These are phyloP conservation scores for Burhinus oedicnemus DNA, from an alignment of 2,113 vertebrate species.

Conservation along the genomic window DNA sequence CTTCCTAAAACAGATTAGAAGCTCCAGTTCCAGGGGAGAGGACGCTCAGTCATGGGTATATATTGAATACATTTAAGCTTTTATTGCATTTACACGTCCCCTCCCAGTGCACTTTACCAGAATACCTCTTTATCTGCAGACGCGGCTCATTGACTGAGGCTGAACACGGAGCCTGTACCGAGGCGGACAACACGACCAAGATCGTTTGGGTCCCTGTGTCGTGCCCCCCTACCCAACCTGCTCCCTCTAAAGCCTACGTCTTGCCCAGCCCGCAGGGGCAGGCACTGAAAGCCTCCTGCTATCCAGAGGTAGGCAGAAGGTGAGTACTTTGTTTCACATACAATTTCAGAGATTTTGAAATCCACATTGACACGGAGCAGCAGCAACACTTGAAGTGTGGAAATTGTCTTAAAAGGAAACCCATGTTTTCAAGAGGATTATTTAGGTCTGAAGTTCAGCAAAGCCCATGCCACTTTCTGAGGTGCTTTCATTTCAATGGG, in stretches of 20 bases:
- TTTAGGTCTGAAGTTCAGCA: neutral
- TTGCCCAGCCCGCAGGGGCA: neutral
- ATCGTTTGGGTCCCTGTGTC: neutral
- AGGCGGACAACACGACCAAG: neutral
- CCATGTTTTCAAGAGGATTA: neutral
- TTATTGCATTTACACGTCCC: neutral
- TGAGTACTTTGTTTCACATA: neutral
- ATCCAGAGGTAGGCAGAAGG: neutral
- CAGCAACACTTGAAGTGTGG: neutral
- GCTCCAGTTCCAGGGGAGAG: neutral
- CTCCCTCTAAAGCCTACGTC: neutral
- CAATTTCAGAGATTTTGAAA: neutral
- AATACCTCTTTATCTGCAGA: constrained; percentile 58
- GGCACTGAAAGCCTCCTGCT: neutral
- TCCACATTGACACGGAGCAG: rapidly evolving
- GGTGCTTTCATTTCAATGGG: neutral
- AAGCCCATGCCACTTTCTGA: neutral
- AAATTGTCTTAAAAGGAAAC: neutral
- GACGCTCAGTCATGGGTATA: neutral
- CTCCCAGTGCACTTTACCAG: neutral
- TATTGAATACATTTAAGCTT: neutral
- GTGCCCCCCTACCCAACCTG: neutral
- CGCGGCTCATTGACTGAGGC: rapidly evolving
- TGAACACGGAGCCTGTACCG: rapidly evolving
- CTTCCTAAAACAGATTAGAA: neutral